Percentiles rank a stretch among this genome's conserved stretches.
phyloP scores from a whole-genome alignment of 1,140 invertebrate species.

The Adoxophyes honmai region DNA sequence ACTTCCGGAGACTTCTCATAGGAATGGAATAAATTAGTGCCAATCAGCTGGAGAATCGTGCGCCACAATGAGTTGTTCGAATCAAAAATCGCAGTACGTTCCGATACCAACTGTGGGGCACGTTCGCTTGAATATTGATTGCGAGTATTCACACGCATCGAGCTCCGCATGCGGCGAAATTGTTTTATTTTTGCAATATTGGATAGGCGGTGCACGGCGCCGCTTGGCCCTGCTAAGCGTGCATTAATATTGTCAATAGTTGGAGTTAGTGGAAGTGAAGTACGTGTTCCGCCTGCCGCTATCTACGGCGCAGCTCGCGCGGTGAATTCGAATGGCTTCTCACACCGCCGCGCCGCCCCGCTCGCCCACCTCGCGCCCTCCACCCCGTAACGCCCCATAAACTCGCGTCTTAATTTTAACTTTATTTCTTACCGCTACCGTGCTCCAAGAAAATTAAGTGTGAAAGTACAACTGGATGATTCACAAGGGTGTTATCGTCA shows the following conservation, averaged over 20 bases:
- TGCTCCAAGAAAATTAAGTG: slow-evolving; percentile 74
- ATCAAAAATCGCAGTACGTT: slow-evolving; percentile 11
- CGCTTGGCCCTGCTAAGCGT: slow-evolving; percentile 71
- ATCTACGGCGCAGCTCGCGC: slow-evolving; percentile 71
- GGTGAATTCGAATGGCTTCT: slow-evolving; percentile 72
- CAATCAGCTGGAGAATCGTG: slow-evolving; percentile 31
- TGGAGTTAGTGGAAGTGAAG: slow-evolving; percentile 74
- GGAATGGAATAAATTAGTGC: slow-evolving; percentile 71
- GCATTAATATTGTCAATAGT: slow-evolving; percentile 77
- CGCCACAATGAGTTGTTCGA: slow-evolving; percentile 7
- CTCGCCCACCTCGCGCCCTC: slow-evolving; percentile 43
- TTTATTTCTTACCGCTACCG: slow-evolving; percentile 74
- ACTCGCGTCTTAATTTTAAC: slow-evolving; percentile 76
- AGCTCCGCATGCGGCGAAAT: neutral
- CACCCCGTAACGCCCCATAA: slow-evolving; percentile 71
- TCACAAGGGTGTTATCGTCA: slow-evolving; percentile 47
- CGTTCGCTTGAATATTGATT: slow-evolving; percentile 13
- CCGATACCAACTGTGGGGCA: neutral
- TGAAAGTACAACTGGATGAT: slow-evolving; percentile 65
- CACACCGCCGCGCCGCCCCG: slow-evolving; percentile 38
- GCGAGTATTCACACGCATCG: slow-evolving; percentile 4
- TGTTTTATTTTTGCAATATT: slow-evolving; percentile 37
- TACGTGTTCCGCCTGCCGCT: slow-evolving; percentile 74
- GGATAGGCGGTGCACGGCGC: slow-evolving; percentile 53
- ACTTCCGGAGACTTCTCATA: slow-evolving; percentile 69